Conservation (phyloP, 2,888 invertebrate genomes). For the Amaurobius ferox region DNA sequence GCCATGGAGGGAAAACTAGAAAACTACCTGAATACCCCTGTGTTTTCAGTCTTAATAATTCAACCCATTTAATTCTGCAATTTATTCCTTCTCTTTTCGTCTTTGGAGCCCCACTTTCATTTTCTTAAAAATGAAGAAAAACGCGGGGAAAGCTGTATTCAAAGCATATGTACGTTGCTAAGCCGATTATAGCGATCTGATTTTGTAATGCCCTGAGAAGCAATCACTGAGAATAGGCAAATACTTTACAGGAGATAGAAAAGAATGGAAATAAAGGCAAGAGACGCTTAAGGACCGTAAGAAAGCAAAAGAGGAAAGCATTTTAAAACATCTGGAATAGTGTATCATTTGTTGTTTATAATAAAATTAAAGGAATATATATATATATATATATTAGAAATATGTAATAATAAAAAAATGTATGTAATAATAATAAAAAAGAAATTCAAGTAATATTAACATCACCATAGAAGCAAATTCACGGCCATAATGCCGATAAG, state of each 20-base stretch:
- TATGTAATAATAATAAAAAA: too few species aligned
- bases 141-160: background rate
- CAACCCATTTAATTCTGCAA: constrained; percentile 46
- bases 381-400: too few species aligned
- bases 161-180: constrained; percentile 40
- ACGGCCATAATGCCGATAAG: too few species aligned
- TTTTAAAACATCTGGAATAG: background rate
- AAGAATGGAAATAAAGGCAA: background rate
- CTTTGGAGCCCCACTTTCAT: background rate
- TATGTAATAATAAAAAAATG: too few species aligned
- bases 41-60: background rate
- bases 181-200: constrained; percentile 68
- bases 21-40: too few species aligned
- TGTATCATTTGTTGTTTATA: background rate
- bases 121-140: background rate
- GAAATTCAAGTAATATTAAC: too few species aligned
- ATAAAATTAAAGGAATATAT: too few species aligned
- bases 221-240: constrained; percentile 36
- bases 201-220: constrained; percentile 49
- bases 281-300: background rate
- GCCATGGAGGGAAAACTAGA: too few species aligned
- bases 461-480: too few species aligned
- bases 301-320: background rate
- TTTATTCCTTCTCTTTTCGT: constrained; percentile 38
- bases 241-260: constrained; percentile 15